phyloP scores from a whole-genome alignment of 2,888 invertebrate genomes.

The Trichopoda pennipes region DNA sequence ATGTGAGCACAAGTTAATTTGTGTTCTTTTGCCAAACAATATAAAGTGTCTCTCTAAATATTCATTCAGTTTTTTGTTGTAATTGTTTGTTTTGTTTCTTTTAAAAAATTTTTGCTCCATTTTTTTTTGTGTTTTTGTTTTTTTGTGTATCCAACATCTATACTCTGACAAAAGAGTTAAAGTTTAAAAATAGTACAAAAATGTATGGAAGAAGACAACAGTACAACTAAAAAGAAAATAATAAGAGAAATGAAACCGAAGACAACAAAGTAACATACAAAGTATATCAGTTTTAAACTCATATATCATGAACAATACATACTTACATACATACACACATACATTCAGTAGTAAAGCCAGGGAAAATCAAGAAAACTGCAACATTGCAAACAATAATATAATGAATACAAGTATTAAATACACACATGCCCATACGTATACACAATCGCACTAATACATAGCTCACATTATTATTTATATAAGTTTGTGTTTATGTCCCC shows the following conservation, averaged over 20 bases:
- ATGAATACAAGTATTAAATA: conserved; percentile 5
- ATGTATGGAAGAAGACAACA: conserved; percentile 19
- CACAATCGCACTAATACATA: neutral
- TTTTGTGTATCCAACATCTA: conserved; percentile 31
- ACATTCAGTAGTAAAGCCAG: conserved; percentile 11
- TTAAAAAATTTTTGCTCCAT: conserved; percentile 43
- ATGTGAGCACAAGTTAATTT: conserved; percentile 45
- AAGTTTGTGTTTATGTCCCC: neutral
- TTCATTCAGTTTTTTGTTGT: conserved; percentile 1
- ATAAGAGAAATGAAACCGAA: conserved; percentile 23
- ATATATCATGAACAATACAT: conserved; percentile 10
- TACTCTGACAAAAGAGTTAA: conserved; percentile 45
- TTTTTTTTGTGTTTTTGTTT: conserved; percentile 32
- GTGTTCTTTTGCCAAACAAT: conserved; percentile 56
- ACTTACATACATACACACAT: no score
- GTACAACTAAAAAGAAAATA: neutral
- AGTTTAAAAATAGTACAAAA: conserved; percentile 57
- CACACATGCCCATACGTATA: conserved; percentile 9
- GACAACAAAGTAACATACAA: conserved; percentile 34
- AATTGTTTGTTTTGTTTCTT: conserved; percentile 35
- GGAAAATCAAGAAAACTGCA: conserved; percentile 49
- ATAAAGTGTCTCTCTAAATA: conserved; percentile 46
- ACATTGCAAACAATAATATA: conserved; percentile 62
- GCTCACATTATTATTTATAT: no score
- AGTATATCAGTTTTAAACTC: conserved; percentile 4